A percentile compares a stretch with the other conserved stretches of the same genome.
Conservation (phyloP, 2,888 invertebrate genomes). For the Aphidius colemani region DNA sequence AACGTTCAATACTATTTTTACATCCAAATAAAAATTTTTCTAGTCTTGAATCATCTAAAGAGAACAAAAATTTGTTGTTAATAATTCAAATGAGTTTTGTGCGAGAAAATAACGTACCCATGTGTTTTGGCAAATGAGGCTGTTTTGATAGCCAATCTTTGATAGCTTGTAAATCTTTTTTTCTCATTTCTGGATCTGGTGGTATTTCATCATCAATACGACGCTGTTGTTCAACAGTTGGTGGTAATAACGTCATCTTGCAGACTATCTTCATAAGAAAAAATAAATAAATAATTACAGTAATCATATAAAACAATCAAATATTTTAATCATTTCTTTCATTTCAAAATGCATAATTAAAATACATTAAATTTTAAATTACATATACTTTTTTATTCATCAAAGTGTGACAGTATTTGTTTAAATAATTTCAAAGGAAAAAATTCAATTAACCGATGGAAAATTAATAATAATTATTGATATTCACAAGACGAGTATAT, state of each 20-base stretch:
- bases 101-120: slow-evolving; percentile 48
- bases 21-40: slow-evolving; percentile 57
- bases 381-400: too few species aligned
- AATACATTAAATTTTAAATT: too few species aligned
- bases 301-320: neutral
- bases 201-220: slow-evolving; percentile 52
- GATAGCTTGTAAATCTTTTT: slow-evolving; percentile 48
- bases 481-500: too few species aligned
- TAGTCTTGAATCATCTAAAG: slow-evolving; percentile 51
- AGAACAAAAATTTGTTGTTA: slow-evolving; percentile 13
- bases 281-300: neutral
- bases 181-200: slow-evolving; percentile 51
- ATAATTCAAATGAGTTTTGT: slow-evolving; percentile 1
- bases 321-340: too few species aligned
- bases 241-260: slow-evolving; percentile 53
- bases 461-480: too few species aligned
- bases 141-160: slow-evolving; percentile 57
- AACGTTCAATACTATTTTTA: slow-evolving; percentile 57
- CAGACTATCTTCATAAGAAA: neutral
- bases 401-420: too few species aligned
- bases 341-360: too few species aligned
- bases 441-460: too few species aligned
- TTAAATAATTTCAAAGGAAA: too few species aligned
- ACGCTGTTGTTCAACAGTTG: slow-evolving; percentile 53
- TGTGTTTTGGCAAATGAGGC: slow-evolving; percentile 56